Percentiles rank a stretch among this genome's conserved stretches.
These are phyloP conservation scores for Escarpia spicata DNA, from an alignment of 2,888 invertebrate genomes.

Conservation along the genomic window DNA sequence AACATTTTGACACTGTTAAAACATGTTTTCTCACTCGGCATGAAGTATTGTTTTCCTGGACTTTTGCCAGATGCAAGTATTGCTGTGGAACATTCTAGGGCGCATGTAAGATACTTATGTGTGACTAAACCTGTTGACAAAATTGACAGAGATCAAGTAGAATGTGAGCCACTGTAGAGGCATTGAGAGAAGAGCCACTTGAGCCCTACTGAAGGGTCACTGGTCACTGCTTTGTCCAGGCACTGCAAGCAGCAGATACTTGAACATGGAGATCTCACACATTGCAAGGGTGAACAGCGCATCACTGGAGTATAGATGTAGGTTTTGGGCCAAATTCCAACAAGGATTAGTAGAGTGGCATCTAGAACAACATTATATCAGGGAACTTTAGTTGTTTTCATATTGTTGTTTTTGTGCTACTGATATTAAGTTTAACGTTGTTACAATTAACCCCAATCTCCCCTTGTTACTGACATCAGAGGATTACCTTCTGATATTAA, in stretches of 20 bases:
- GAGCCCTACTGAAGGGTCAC: not conserved
- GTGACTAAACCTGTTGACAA: not conserved
- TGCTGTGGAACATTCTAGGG: not conserved
- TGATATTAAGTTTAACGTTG: no score
- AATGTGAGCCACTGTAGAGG: no score
- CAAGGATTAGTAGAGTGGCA: not conserved
- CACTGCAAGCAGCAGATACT: not conserved
- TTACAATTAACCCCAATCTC: not conserved
- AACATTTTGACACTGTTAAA: not conserved
- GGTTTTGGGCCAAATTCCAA: not conserved
- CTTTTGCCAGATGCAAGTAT: not conserved
- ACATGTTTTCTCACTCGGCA: not conserved
- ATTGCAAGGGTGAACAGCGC: not conserved
- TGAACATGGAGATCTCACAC: not conserved
- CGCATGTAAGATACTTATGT: not conserved
- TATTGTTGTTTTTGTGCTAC: not conserved
- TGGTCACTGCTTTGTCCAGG: not conserved
- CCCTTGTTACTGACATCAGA: not conserved
- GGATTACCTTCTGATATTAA: not conserved
- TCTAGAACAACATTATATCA: not conserved
- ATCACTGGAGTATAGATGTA: not conserved
- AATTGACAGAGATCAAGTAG: not conserved
- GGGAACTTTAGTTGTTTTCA: not conserved
- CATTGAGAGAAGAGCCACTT: not conserved
- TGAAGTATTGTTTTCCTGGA: not conserved